Evolutionary conservation across 1,140 invertebrate species (phyloP), one percentile per base, ranked within the genome.

Genomic region (Thaumatotibia leucotreta): DNA sequence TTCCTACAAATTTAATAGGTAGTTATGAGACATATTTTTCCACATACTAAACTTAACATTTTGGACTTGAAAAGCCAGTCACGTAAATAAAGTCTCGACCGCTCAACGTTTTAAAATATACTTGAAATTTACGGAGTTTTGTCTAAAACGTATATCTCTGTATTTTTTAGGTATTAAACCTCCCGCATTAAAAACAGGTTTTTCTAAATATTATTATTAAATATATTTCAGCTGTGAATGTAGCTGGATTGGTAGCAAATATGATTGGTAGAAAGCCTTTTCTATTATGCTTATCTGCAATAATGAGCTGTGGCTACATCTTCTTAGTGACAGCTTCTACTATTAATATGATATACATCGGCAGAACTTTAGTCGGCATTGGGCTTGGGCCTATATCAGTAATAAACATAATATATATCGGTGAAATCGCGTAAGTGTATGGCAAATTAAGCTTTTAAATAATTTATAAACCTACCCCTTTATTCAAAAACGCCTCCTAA

Each of bases 351-450:
- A 72, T 84, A 0, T 81, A 45, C 64, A 76, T 74, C 2, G 66
- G 76, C 5, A 68, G 82, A n/a, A 76, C 82, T 3, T 74, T 82
- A 50, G 79, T 71, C 5, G 82, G 80, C 0, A 63, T 81, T 1
- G 80, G 79, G 0, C 76, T 75, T 73, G 79, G 79, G 0, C 76
- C 80, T 70, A 71, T 82, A 2, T 74, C 75, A 9, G 74, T 84
- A 5, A 80, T 69, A 35, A 84, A 80, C 50, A 50, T 80, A 22
- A 76, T 82, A 0, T 84, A 80, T 14, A 72, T 84, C 23, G 82
- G 82, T 0, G 80, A 84, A 72, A 84, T 84, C 14, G 68, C 79
- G 79, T 84, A 29, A 83, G 76, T 81, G n/a, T n/a, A n/a, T n/a
- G n/a, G n/a, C n/a, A n/a, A n/a, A n/a, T n/a, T n/a, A n/a, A n/a